These are phyloP conservation scores for Myanophis thanlyinensis DNA, from an alignment of 2,113 vertebrate species.

Conservation along the genomic window DNA sequence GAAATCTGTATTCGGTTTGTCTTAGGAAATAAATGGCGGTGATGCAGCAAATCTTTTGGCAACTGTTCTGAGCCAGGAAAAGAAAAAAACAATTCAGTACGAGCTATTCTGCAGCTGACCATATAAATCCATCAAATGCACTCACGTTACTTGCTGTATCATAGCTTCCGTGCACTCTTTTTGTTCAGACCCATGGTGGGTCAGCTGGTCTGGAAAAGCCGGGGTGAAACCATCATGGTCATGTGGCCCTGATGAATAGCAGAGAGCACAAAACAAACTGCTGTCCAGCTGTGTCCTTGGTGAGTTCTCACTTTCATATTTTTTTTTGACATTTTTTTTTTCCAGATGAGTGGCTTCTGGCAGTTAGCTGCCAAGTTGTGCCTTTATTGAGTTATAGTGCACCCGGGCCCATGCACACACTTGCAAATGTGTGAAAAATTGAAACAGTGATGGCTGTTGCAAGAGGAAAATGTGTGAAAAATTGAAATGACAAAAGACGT, in stretches of 20 bases:
- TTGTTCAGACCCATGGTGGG: background rate
- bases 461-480: slow-evolving; percentile 52
- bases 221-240: background rate
- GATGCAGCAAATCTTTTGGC: background rate
- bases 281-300: background rate
- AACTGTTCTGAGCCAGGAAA: background rate
- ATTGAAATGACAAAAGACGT: slow-evolving; percentile 49
- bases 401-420: background rate
- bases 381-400: slow-evolving; percentile 33
- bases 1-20: background rate
- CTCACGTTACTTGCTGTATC: background rate
- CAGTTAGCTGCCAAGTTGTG: slow-evolving; percentile 23
- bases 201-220: background rate
- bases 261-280: background rate
- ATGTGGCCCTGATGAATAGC: background rate
- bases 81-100: background rate
- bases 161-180: background rate
- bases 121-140: background rate
- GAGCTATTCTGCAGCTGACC: background rate
- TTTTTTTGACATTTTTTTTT: slow-evolving; percentile 29
- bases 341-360: slow-evolving; percentile 28
- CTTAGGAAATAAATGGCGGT: background rate
- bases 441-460: slow-evolving; percentile 47
- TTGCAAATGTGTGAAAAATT: slow-evolving; percentile 36
- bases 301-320: slow-evolving; percentile 33